Percentiles rank a stretch among this genome's conserved stretches.
phyloP scores from a whole-genome alignment of 2,797 vertebrate species.

The Notoglanidium macrostoma region DNA sequence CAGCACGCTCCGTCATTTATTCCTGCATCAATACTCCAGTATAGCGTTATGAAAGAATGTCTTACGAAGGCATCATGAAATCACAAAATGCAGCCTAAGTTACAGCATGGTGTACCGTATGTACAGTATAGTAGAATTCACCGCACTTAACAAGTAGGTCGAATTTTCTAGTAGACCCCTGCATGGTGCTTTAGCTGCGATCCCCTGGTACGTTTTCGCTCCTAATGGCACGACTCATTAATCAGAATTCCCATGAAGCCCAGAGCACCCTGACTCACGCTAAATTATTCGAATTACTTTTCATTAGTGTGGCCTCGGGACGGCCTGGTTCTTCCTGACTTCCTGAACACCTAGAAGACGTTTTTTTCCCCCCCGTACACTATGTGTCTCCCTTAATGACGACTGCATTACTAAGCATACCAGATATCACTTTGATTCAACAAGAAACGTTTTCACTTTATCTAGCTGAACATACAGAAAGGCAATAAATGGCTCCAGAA shows the following conservation, averaged over 20 bases:
- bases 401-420: not conserved
- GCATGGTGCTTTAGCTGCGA: not conserved
- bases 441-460: no score
- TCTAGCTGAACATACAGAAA: not conserved
- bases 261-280: slow-evolving; percentile 18
- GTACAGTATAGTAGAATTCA: not conserved
- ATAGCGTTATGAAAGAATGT: not conserved
- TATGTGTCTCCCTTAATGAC: not conserved
- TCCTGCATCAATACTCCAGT: not conserved
- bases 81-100: not conserved
- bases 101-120: no score
- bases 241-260: slow-evolving; percentile 35
- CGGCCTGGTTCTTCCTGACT: slow-evolving; percentile 18
- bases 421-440: not conserved
- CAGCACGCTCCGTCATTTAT: not conserved
- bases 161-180: not conserved
- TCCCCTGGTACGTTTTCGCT: slow-evolving; percentile 15
- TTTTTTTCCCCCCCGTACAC: not conserved
- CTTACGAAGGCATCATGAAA: not conserved
- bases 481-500: not conserved
- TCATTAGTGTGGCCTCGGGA: slow-evolving; percentile 28
- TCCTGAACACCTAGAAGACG: not conserved
- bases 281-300: slow-evolving; percentile 32
- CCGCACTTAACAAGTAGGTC: not conserved
- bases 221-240: slow-evolving; percentile 35